Conservation (phyloP, 1,140 invertebrate species). For the Philopotamus ludificatus region DNA sequence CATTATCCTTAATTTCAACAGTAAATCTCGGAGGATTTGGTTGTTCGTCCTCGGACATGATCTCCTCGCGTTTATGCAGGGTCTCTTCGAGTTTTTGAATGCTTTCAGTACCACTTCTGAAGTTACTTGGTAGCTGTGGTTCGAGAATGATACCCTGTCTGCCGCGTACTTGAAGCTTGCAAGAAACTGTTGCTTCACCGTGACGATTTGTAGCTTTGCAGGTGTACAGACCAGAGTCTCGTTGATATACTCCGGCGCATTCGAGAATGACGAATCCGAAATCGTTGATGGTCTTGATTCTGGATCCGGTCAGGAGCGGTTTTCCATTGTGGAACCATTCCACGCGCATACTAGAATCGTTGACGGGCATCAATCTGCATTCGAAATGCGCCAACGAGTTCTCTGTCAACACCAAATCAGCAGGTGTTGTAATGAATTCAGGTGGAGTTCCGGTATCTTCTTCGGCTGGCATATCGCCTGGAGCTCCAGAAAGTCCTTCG, state of each 20-base stretch:
- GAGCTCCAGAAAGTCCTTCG: constrained; percentile 76
- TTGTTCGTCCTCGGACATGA: constrained; percentile 76
- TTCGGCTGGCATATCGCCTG: constrained; percentile 64
- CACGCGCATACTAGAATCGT: constrained; percentile 88
- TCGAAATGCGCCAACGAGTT: constrained; percentile 92
- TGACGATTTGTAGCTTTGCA: constrained; percentile 90
- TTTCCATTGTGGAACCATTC: constrained; percentile 98
- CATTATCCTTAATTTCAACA: constrained; percentile 78
- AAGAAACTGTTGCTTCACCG: constrained; percentile 84
- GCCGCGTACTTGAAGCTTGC: constrained; percentile 80
- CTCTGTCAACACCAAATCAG: constrained; percentile 81
- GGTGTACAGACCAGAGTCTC: constrained; percentile 86
- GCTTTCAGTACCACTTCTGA: constrained; percentile 82
- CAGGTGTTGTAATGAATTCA: constrained; percentile 86
- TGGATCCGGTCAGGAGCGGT: constrained; percentile 79
- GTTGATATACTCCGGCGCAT: constrained; percentile 82
- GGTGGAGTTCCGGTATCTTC: constrained; percentile 86
- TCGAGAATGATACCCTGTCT: constrained; percentile 86
- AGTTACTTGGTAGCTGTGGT: constrained; percentile 84
- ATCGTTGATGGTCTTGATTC: constrained; percentile 89
- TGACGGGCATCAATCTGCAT: constrained; percentile 83
- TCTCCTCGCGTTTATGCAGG: constrained; percentile 83
- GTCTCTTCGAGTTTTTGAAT: constrained; percentile 88
- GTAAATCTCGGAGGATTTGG: constrained; percentile 83
- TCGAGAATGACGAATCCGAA: constrained; percentile 93